Conservation (phyloP, 2,113 vertebrate genomes). For the Struthio camelus region DNA sequence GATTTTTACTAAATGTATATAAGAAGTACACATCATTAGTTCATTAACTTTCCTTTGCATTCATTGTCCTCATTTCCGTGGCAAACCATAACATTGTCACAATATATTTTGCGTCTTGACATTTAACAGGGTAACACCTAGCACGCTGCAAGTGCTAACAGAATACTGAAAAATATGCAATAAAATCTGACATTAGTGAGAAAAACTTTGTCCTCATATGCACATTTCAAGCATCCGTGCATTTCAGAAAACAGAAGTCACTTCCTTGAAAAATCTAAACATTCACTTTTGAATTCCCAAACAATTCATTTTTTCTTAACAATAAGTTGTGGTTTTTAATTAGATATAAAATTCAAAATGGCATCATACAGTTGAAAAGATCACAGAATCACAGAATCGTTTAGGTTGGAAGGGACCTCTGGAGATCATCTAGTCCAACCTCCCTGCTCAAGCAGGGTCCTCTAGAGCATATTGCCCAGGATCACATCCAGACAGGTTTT, state of each 20-base stretch:
- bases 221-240: not conserved
- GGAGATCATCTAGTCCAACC: too few relatives aligned
- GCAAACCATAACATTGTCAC: accelerated
- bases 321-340: accelerated
- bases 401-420: too few relatives aligned
- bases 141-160: not conserved
- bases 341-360: not conserved
- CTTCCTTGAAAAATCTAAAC: not conserved
- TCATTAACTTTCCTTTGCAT: not conserved
- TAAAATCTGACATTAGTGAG: not conserved
- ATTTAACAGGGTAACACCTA: not conserved
- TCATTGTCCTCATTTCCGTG: not conserved
- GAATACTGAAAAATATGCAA: not conserved
- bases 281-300: not conserved
- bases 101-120: not conserved
- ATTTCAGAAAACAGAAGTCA: not conserved
- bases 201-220: not conserved
- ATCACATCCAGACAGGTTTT: too few relatives aligned
- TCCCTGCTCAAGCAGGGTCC: too few relatives aligned
- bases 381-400: too few relatives aligned
- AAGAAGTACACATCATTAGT: not conserved
- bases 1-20: not conserved
- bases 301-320: not conserved
- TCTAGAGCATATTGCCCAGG: too few relatives aligned
- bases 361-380: not conserved